Base-by-base conservation (phyloP, 2,797 vertebrate species). In the Ctenopoma multispine region DNA sequence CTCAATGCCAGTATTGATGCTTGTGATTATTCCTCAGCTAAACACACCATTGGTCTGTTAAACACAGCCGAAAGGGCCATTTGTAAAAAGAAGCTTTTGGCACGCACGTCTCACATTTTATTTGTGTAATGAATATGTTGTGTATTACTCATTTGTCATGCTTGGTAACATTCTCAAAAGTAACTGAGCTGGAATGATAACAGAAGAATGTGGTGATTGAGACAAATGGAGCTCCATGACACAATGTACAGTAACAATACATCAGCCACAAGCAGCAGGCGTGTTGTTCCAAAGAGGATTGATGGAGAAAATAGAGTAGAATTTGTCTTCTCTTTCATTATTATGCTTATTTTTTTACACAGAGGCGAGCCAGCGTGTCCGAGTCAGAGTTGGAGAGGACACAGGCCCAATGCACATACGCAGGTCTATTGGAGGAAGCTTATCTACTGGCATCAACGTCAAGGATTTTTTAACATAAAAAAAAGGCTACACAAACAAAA, bases 161-260 rank as follows among this genome's bases (percentile, higher is more conserved):
- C 63, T 81, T 75, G 86, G 77, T 82, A 69, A 83, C 78, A 48
- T 83, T 87, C 72, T 85, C 80, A 79, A 82, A 86, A 78, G 85
- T 76, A 84, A 84, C 77, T 69, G 89, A 78, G 88, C 77, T 81
- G 79, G 70, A 87, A 87, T 82, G 86, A 87, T 84, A 91, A 89
- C 44, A 87, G 69, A 78, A 51, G 69, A 88, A 80, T 71, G 27
- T n/a, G 63, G 58, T 86, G 87, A 90, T 83, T 87, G 89, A 93
- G 91, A 92, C 78, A 86, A 92, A 92, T 90, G 75, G 67, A 75
- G 64, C 61, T 18, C 61, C 36, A 17, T 66, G 23, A 61, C 84
- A 77, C 77, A 81, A 72, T 38, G 73, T 77, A 78, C 74, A 68
- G 82, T 62, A 58, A 76, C 86, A 63, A 87, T 92, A 80, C 79